A percentile compares a stretch with the other conserved stretches of the same genome.
phyloP scores from a whole-genome alignment of 2,888 invertebrate genomes.

The Strigamia crassipes region DNA sequence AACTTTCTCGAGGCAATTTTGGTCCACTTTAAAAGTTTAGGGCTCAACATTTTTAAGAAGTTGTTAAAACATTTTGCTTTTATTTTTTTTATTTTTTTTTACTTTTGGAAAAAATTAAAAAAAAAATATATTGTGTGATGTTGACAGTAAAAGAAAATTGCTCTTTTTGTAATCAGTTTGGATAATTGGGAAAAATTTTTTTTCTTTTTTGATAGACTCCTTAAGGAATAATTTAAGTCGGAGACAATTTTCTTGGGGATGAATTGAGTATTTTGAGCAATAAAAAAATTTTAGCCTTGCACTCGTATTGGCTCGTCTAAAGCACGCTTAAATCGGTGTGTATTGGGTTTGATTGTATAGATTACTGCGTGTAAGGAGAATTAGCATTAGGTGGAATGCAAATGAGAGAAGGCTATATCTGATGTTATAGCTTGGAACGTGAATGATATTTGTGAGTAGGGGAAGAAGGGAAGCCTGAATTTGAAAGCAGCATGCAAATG shows the following conservation, averaged over 20 bases:
- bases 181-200: conserved; percentile 22
- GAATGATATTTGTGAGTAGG: conserved; percentile 36
- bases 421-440: conserved; percentile 31
- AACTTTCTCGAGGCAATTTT: conserved; percentile 12
- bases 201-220: conserved; percentile 16
- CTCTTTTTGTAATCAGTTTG: conserved; percentile 35
- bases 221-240: conserved; percentile 25
- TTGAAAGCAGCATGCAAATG: conserved; percentile 37
- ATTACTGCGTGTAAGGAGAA: conserved; percentile 22
- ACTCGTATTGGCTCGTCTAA: not conserved
- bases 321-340: not conserved
- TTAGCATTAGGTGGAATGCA: conserved; percentile 35
- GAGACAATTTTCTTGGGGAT: conserved; percentile 13
- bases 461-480: conserved; percentile 4
- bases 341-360: conserved; percentile 21
- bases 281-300: not conserved
- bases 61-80: not conserved
- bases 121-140: conserved; percentile 13
- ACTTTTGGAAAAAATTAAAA: not conserved
- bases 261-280: conserved; percentile 35
- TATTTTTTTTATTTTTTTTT: not conserved
- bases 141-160: conserved; percentile 37
- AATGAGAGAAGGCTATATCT: conserved; percentile 19
- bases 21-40: conserved; percentile 23
- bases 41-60: not conserved